Evolutionary conservation across 2,888 invertebrate species (phyloP), one percentile per base, ranked within the genome.

Genomic region (Griposia aprilina): DNA sequence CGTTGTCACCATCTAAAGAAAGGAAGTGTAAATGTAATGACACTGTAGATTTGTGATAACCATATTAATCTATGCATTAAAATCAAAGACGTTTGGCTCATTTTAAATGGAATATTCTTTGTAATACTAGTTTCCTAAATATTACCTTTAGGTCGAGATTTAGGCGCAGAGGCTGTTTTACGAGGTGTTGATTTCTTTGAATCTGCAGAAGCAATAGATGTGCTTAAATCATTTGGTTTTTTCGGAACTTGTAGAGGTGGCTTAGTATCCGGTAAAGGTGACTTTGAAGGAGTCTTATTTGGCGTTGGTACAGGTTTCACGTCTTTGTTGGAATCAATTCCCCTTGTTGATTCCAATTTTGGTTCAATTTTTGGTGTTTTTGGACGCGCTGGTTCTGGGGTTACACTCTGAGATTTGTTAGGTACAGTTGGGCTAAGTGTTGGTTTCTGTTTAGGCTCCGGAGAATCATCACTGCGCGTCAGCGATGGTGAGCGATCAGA

Each of bases 1-100:
- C 98, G 90, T 98, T 98, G 93, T 98, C 98, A 59, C 98, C 98
- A 96, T 98, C 98, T 98, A 97, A 87, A 96, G 97, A 95, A 78
- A 69, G 41, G 74, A 80, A 72, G 62, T 55, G 48, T 72, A 65
- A 74, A 57, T 75, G 30, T 65, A 50, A 36, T 63, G 15, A 69
- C 17, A 36, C 15, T 17, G 23, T 55, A 60, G 0, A 36, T 17
- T 36, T 23, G 10, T 65, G n/a, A 65, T 52, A 59, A 74, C 8
- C 11, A 15, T 57, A 69, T 36, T 36, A 59, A 67, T 66, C 23
- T 60, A 57, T 10, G 5, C 48, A 60, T 60, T 68, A 2, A 10
- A 10, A 69, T 68, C 45, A 48, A 67, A 78, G 57, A 76, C 74
- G 86, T 90, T 93, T 94, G 94, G 94, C 95, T 94, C 94, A 94